Conservation (phyloP, 2,113 vertebrate species). For the Callopanchax toddi region DNA sequence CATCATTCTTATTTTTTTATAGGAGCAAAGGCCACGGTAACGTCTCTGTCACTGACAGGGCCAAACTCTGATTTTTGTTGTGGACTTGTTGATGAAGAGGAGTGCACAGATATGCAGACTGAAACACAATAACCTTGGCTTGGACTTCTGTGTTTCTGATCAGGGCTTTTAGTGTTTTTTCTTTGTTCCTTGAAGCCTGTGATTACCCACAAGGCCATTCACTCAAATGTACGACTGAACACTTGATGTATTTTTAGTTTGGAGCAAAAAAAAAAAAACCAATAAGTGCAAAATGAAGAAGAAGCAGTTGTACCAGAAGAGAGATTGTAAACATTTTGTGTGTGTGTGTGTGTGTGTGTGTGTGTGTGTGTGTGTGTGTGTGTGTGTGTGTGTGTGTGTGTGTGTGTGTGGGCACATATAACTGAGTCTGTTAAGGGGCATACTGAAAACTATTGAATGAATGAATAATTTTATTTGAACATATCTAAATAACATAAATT, state of each 20-base stretch:
- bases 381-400: not conserved
- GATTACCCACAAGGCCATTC: conserved; percentile 36
- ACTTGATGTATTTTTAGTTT: conserved; percentile 11
- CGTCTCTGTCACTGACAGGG: conserved; percentile 55
- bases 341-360: not conserved
- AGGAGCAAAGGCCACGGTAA: conserved; percentile 62
- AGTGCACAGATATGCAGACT: conserved; percentile 22
- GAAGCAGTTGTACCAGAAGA: conserved; percentile 44
- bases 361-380: not conserved
- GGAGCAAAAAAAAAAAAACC: conserved; percentile 19
- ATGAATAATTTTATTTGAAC: too few relatives aligned
- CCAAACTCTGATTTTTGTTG: conserved; percentile 40
- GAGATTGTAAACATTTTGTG: conserved; percentile 51
- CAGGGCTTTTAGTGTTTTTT: conserved; percentile 28
- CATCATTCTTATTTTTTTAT: conserved; percentile 60
- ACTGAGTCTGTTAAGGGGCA: conserved; percentile 69
- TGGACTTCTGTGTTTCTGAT: conserved; percentile 60
- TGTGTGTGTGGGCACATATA: conserved; percentile 36
- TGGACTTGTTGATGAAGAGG: conserved; percentile 51
- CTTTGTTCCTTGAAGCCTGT: conserved; percentile 54
- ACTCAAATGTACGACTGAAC: conserved; percentile 42
- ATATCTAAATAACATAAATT: too few relatives aligned
- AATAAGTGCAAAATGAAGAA: conserved; percentile 52
- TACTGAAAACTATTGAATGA: too few relatives aligned
- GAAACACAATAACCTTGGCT: conserved; percentile 48